A percentile compares a stretch with the other conserved stretches of the same genome.
Conservation (phyloP, 2,888 invertebrate genomes). For the Pogonocherus hispidulus region DNA sequence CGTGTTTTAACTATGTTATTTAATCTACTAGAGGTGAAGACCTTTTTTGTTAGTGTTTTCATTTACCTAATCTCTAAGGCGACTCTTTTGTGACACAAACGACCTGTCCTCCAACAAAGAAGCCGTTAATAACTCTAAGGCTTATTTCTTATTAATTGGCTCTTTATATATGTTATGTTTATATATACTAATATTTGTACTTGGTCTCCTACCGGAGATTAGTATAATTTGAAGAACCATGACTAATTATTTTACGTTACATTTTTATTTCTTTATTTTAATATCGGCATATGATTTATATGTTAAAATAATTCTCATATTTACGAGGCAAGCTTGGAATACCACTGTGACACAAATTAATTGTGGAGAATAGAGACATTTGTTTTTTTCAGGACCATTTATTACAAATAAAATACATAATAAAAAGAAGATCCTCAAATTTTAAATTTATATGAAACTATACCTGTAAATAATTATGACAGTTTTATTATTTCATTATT, state of each 20-base stretch:
- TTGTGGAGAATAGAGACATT: background rate
- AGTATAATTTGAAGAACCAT: slow-evolving; percentile 8
- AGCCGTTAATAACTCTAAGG: slow-evolving; percentile 21
- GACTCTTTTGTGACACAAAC: slow-evolving; percentile 12
- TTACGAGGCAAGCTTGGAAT: background rate
- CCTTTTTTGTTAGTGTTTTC: no score
- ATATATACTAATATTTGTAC: slow-evolving; percentile 22
- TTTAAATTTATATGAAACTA: no score
- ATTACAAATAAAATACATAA: background rate
- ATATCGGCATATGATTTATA: slow-evolving; percentile 1
- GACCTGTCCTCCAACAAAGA: slow-evolving; percentile 16
- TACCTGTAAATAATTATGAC: background rate
- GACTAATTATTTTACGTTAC: slow-evolving; percentile 19
- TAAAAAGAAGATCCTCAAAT: background rate
- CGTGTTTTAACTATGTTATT: no score
- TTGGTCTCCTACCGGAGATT: slow-evolving; percentile 11
- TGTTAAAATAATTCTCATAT: background rate
- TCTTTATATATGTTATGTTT: slow-evolving; percentile 27
- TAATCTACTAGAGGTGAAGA: no score
- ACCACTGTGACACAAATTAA: background rate
- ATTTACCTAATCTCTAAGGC: slow-evolving; percentile 18
- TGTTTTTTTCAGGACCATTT: background rate
- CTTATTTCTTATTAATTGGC: slow-evolving; percentile 29
- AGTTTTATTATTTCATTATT: no score
- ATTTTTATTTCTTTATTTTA: slow-evolving; percentile 18